A percentile compares a stretch with the other conserved stretches of the same genome.
These are phyloP conservation scores for Cataglyphis livida DNA, from an alignment of 2,888 invertebrate species.

Conservation along the genomic window DNA sequence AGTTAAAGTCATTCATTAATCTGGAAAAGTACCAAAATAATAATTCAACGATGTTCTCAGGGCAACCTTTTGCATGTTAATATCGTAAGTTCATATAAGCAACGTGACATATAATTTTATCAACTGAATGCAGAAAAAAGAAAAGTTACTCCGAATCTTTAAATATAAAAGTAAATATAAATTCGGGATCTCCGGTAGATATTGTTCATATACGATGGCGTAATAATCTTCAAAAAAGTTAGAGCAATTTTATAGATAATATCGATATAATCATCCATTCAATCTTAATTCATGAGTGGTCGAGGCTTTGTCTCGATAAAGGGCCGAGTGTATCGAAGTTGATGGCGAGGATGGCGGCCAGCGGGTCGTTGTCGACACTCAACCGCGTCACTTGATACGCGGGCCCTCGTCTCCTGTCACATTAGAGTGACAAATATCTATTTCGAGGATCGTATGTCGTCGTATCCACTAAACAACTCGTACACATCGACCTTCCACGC, in stretches of 20 bases:
- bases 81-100: background rate
- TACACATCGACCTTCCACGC: constrained; percentile 44
- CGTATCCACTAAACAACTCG: constrained; percentile 68
- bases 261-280: constrained; percentile 37
- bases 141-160: background rate
- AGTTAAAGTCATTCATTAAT: constrained; percentile 1
- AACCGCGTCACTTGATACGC: constrained; percentile 59
- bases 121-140: background rate
- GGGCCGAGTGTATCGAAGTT: background rate
- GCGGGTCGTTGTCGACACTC: constrained; percentile 50
- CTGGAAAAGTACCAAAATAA: background rate
- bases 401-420: constrained; percentile 54
- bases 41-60: background rate
- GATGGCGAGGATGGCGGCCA: constrained; percentile 1
- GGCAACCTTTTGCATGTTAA: background rate
- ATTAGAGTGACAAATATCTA: constrained; percentile 69
- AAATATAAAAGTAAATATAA: background rate
- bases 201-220: background rate
- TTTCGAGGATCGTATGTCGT: constrained; percentile 63
- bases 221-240: constrained; percentile 14
- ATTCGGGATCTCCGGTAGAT: background rate
- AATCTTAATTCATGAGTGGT: constrained; percentile 44
- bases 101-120: background rate
- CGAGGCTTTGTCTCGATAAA: constrained; percentile 32
- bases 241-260: constrained; percentile 24